Base-by-base conservation (phyloP, 2,888 invertebrate species). In the Mesodorylaimus sp. region DNA sequence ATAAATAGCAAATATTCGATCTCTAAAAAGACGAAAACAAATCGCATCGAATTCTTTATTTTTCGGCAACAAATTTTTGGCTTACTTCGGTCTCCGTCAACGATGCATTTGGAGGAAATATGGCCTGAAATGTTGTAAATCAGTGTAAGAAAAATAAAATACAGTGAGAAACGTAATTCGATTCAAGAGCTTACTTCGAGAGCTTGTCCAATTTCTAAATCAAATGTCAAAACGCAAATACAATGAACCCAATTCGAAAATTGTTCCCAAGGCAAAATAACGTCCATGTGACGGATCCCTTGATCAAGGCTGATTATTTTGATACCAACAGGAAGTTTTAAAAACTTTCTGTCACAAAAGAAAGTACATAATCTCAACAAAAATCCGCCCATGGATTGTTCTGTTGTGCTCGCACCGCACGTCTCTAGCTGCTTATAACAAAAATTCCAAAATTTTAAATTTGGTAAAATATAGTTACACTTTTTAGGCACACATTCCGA, bases 171-270 rank as follows among this genome's bases (percentile, higher is more conserved):
- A 32, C 25, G 44, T 43, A 48, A 47, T 25, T 50, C 48, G 45
- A 46, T 32, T 37, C 27, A 19, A 39, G 21, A 19, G 50, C 53
- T 63, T 66, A 82, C 82, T 77, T 95, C 93, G 71, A 93, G 79
- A n/a, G 88, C 87, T 73, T 97, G 97, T 19, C 97, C 97, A 51
- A 97, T 74, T 73, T 97, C 97, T 61, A 97, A 75, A 74, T 97
- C 97, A 72, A 97, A 97, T 10, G 93, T 95, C 46, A 99, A 93
- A 54, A 97, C 83, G 70, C 93, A 93, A 60, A 97, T 81, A 65
- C 91, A 93, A 67, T 93, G 85, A 57, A 97, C 75, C 97, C 97
- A 97, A 68, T 88, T 84, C 50, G 80, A 78, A 69, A 74, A 74
- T 50, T 65, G 58, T 54, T 71, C 70, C 71, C 71, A 72, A 10